Base-by-base conservation (phyloP, 2,888 invertebrate species). In the Arge pagana region DNA sequence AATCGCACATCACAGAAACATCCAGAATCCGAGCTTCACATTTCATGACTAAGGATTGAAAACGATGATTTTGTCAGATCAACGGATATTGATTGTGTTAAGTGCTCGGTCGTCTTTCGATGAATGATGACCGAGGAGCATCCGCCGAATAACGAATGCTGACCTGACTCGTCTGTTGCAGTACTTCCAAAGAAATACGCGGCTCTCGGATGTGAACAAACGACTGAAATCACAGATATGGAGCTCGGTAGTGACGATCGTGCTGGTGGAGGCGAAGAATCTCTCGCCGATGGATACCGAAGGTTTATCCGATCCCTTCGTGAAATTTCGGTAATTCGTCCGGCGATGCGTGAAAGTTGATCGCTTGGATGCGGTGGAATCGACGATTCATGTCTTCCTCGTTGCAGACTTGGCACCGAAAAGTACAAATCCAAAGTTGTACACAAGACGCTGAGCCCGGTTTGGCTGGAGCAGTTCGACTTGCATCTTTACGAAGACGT, bases 401-500 rank as follows among this genome's bases (percentile, higher is more conserved):
- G n/a, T n/a, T 66, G 37, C 72, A 93, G 95, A 77, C 84, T 99
- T 78, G 97, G 96, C 56, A 92, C 91, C 67, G 98, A 98, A 80
- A 98, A 97, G 80, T 97, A 93, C 81, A 97, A 96, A 80, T 95
- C 94, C 74, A 94, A 96, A 77, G 87, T 89, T 52, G 84, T 88
- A 48, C 87, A 89, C 84, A 89, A 93, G 72, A 88, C 92, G 0
- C 78, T 93, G 48, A 90, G 89, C 73, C 95, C 96, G 0, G 85
- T 88, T 51, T 99, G 98, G 98, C 72, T 96, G 70, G 98, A 99
- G 72, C 96, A 97, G 78, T 96, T 98, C 73, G 97, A 99, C 76
- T 82, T 99, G 21, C 96, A 98, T 77, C 82, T 98, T 5, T 98
- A 93, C 76, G 96, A 96, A 67, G 96, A 96, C 65, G 74, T 75